Evolutionary conservation across 2,113 vertebrate genomes (phyloP), one percentile per base, ranked within the genome.

Genomic region (Haemorhous mexicanus): DNA sequence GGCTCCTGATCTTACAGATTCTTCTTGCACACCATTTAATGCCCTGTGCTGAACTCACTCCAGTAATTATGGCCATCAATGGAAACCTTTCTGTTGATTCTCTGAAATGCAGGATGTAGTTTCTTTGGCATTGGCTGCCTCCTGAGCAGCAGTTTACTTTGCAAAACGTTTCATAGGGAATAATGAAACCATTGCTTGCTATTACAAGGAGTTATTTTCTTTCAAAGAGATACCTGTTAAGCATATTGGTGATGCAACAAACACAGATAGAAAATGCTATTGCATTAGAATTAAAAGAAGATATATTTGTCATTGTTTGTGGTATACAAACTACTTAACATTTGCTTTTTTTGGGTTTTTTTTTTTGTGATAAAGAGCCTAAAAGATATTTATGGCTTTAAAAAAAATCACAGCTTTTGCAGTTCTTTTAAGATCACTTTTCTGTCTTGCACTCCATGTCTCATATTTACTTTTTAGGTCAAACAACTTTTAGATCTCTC

Each of bases 21-120:
- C 20, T 26, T 49, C 33, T 59, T 52, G 18, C 20, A 3, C 37
- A 6, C 13, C 14, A 0, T 35, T 74, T 53, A 9, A 8, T 37
- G 26, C 2, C 1, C 44, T 33, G 3, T 46, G 5, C 49, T 47
- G 47, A 83, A 26, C 53, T 72, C 27, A 3, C 30, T 74, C 55
- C n/a, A 9, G 1, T 28, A 12, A 6, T 43, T 44, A 3, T 18
- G 35, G 58, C 13, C 26, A 7, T 17, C 0, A 3, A 1, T 66
- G 55, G 44, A 64, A 61, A 30, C 50, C 6, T 50, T 72, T 44
- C 11, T 35, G 0, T 67, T n/a, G 46, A 6, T 68, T 68, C 64
- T 67, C 0, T 62, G 16, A 62, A 52, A 30, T 24, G 28, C 3
- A 35, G 35, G 24, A 28, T 73, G 58, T 41, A 10, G 39, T 12